phyloP scores from a whole-genome alignment of 2,888 invertebrate species.

The Xylota sylvarum region DNA sequence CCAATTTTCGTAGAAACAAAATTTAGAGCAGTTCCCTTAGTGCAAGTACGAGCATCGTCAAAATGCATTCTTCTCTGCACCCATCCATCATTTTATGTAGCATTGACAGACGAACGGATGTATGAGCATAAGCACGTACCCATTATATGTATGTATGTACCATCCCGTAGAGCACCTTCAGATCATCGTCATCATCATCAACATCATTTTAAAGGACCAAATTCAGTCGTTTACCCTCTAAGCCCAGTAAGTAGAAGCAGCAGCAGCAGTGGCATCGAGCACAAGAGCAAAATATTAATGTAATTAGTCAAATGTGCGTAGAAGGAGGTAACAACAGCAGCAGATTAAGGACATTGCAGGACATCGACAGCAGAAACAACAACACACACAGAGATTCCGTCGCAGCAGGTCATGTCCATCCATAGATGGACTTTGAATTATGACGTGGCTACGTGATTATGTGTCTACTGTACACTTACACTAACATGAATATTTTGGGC shows the following conservation, averaged over 20 bases:
- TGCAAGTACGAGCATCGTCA: background rate
- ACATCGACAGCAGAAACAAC: slow-evolving; percentile 36
- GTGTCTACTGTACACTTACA: slow-evolving; percentile 13
- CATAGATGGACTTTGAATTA: slow-evolving; percentile 46
- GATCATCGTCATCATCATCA: slow-evolving; percentile 22
- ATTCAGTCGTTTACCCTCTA: background rate
- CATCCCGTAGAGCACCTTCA: background rate
- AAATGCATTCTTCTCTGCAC: background rate
- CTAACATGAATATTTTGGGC: background rate
- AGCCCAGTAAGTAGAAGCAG: slow-evolving; percentile 19
- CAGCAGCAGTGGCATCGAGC: slow-evolving; percentile 14
- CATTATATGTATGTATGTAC: background rate
- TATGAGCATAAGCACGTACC: slow-evolving; percentile 44
- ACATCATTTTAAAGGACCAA: slow-evolving; percentile 19
- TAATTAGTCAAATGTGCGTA: slow-evolving; percentile 55
- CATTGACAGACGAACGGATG: slow-evolving; percentile 8
- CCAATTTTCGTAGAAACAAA: background rate
- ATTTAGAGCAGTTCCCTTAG: background rate
- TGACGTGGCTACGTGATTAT: slow-evolving; percentile 53
- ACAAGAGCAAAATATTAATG: slow-evolving; percentile 46
- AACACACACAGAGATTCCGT: slow-evolving; percentile 10
- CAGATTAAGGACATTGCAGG: slow-evolving; percentile 47
- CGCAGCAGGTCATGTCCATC: slow-evolving; percentile 29
- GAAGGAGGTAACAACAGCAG: slow-evolving; percentile 31
- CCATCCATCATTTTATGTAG: slow-evolving; percentile 21